Percentiles rank a stretch among this genome's conserved stretches.
Conservation (phyloP, 2,888 invertebrate species). For the Clanis bilineata region DNA sequence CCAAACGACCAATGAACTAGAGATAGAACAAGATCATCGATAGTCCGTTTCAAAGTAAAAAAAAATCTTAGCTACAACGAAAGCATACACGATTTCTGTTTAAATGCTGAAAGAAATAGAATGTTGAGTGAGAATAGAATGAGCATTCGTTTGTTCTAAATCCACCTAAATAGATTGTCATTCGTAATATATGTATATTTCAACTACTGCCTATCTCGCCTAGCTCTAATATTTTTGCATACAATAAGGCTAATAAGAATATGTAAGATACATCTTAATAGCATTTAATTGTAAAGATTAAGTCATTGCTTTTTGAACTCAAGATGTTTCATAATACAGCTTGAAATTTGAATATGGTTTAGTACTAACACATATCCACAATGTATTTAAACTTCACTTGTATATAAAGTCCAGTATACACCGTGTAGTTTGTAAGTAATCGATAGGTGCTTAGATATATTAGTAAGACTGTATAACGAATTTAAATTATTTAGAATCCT, state of each 20-base stretch:
- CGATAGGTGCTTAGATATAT: conserved; percentile 69
- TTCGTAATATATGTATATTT: too few species aligned
- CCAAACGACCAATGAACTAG: too few species aligned
- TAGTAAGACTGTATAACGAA: conserved; percentile 77
- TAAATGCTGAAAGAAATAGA: too few species aligned
- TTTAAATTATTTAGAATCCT: conserved; percentile 55
- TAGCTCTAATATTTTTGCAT: background rate
- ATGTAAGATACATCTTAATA: background rate
- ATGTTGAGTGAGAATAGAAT: too few species aligned
- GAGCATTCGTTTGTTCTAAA: too few species aligned
- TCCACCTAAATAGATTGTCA: too few species aligned
- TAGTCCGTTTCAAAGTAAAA: too few species aligned
- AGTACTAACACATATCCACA: conserved; percentile 22
- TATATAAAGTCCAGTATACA: conserved; percentile 15
- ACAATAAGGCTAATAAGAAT: background rate
- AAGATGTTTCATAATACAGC: background rate
- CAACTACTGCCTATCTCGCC: background rate
- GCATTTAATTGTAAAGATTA: background rate
- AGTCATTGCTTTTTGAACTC: background rate
- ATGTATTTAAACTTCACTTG: conserved; percentile 16
- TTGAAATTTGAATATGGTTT: background rate
- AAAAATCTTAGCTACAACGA: too few species aligned
- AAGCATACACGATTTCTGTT: too few species aligned
- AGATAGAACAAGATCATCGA: too few species aligned
- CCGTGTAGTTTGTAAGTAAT: conserved; percentile 37